phyloP scores from a whole-genome alignment of 2,113 vertebrate genomes.

The Taxidea taxus region DNA sequence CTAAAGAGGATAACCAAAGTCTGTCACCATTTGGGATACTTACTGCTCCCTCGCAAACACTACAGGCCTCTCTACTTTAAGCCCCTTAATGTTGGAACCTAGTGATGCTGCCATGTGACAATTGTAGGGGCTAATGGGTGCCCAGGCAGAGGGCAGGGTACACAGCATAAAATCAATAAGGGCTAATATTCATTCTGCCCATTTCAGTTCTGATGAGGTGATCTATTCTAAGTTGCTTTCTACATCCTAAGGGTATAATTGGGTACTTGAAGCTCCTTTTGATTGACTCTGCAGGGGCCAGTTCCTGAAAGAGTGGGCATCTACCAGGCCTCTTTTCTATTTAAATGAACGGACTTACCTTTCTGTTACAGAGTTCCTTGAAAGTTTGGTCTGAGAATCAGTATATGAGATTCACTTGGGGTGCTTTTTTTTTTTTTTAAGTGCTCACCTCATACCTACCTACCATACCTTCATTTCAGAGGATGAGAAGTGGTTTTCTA shows the following conservation, averaged over 20 bases:
- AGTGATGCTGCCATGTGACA: background rate
- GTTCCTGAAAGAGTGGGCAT: background rate
- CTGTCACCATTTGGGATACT: too few species aligned
- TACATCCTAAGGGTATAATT: background rate
- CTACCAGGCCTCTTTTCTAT: background rate
- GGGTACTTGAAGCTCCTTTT: background rate
- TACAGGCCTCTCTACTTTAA: background rate
- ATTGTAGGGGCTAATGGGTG: background rate
- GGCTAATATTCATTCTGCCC: background rate
- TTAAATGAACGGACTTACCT: background rate
- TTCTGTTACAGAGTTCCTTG: background rate
- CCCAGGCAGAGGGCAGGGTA: background rate
- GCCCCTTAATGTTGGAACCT: background rate
- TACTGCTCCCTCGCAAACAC: background rate
- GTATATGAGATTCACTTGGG: background rate
- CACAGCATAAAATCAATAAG: background rate
- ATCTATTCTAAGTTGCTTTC: conserved; percentile 5
- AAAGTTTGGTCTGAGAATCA: background rate
- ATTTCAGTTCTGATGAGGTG: background rate
- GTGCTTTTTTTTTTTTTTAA: background rate
- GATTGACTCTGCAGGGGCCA: background rate
- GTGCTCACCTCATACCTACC: background rate
- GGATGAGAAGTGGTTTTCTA: background rate
- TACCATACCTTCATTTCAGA: background rate
- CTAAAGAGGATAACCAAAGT: background rate